Evolutionary conservation across 2,888 invertebrate species (phyloP).

Genomic region (Ornithoptera alexandrae): DNA sequence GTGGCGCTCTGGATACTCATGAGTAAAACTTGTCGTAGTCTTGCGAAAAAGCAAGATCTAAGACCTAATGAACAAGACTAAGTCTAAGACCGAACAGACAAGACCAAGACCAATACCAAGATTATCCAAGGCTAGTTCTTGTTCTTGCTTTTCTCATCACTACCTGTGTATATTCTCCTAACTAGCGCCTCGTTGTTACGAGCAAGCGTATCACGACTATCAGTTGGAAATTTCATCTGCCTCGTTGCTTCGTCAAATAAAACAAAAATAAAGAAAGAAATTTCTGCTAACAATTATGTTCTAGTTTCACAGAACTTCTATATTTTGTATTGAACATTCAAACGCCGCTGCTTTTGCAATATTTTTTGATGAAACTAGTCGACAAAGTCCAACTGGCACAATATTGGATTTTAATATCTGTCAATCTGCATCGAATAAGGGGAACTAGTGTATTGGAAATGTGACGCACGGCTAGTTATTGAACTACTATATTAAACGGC

Average conservation of each 20-base stretch:
- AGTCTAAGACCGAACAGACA: too few species aligned
- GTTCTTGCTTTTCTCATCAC: too few species aligned
- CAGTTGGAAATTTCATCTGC: neutral
- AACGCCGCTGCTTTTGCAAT: neutral
- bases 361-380: slow-evolving; percentile 5
- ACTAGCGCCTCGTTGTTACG: too few species aligned
- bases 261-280: neutral
- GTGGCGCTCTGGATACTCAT: too few species aligned
- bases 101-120: too few species aligned
- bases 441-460: neutral
- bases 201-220: too few species aligned
- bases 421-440: slow-evolving; percentile 6
- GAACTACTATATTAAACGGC: neutral
- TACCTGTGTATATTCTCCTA: too few species aligned
- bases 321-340: neutral
- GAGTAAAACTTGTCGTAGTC: too few species aligned
- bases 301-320: neutral
- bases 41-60: too few species aligned
- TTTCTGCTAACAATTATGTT: neutral
- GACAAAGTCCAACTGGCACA: neutral
- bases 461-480: neutral
- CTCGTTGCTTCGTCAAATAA: too few species aligned
- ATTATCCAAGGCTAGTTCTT: too few species aligned
- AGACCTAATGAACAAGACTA: too few species aligned
- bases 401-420: slow-evolving; percentile 8